These are phyloP conservation scores for Nomada ruficornis DNA, from an alignment of 2,888 invertebrate genomes.

Conservation along the genomic window DNA sequence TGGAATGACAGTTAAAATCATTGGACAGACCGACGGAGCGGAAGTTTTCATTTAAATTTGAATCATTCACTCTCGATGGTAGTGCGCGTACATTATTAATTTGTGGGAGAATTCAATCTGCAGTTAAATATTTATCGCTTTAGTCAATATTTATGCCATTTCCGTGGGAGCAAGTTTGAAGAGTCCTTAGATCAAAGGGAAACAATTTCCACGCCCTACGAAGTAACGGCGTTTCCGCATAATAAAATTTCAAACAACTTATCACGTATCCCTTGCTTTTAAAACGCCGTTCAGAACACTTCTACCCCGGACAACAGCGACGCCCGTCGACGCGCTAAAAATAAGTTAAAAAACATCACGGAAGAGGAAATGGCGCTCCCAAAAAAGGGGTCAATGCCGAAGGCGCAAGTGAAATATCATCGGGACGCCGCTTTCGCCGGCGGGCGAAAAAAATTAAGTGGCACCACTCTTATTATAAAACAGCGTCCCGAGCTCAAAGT, in stretches of 20 bases:
- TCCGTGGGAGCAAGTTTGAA: too few species aligned
- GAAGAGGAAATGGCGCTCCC: conserved; percentile 50
- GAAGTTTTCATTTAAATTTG: too few species aligned
- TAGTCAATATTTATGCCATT: too few species aligned
- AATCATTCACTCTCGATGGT: too few species aligned
- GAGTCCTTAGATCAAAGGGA: neutral
- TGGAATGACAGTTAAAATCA: too few species aligned
- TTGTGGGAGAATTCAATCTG: too few species aligned
- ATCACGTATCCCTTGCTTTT: neutral
- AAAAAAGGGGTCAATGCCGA: conserved; percentile 61
- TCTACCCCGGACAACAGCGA: neutral
- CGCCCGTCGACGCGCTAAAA: conserved; percentile 33
- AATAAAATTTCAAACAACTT: conserved; percentile 22
- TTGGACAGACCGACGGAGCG: too few species aligned
- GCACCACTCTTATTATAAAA: conserved; percentile 56
- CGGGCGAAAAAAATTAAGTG: conserved; percentile 53
- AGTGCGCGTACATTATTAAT: too few species aligned
- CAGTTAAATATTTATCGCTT: too few species aligned
- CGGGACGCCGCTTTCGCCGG: conserved; percentile 11
- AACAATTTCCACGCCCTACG: neutral
- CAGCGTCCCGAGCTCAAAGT: conserved; percentile 38
- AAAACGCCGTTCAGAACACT: neutral
- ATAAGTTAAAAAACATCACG: conserved; percentile 40
- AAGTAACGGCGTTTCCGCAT: neutral
- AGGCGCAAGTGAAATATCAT: conserved; percentile 51